Conservation (phyloP, 2,113 vertebrate species). For the Oncorhynchus kisutch region DNA sequence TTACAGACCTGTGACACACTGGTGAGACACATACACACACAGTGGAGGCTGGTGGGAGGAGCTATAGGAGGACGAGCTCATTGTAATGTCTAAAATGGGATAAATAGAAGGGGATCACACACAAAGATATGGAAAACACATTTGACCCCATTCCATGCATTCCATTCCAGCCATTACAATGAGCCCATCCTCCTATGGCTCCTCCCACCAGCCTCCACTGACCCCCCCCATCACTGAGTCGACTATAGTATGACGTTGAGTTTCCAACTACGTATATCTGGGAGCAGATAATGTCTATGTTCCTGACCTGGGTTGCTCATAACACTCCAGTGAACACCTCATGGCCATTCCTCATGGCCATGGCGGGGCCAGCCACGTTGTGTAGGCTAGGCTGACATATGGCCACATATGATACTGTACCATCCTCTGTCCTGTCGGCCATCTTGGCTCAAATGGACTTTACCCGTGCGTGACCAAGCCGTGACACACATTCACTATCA, state of each 20-base stretch:
- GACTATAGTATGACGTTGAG: too few species aligned
- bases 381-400: constrained; percentile 34
- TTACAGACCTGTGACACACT: not conserved
- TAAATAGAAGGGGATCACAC: too few species aligned
- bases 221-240: too few species aligned
- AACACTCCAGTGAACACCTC: constrained; percentile 17
- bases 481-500: constrained; percentile 17
- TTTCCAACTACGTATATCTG: too few species aligned
- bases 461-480: constrained; percentile 8
- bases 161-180: too few species aligned
- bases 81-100: too few species aligned
- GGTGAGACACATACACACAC: not conserved
- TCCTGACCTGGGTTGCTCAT: constrained; percentile 2
- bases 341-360: not conserved
- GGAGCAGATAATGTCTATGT: not conserved
- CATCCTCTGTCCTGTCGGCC: constrained; percentile 1
- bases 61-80: too few species aligned
- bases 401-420: constrained; percentile 15
- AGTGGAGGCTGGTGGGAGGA: not conserved
- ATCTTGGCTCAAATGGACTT: not conserved
- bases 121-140: too few species aligned
- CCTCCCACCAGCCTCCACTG: too few species aligned
- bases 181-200: not conserved
- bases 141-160: too few species aligned
- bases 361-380: constrained; percentile 9